Conservation (phyloP, 2,113 vertebrate species). For the Ctenomys sociabilis region DNA sequence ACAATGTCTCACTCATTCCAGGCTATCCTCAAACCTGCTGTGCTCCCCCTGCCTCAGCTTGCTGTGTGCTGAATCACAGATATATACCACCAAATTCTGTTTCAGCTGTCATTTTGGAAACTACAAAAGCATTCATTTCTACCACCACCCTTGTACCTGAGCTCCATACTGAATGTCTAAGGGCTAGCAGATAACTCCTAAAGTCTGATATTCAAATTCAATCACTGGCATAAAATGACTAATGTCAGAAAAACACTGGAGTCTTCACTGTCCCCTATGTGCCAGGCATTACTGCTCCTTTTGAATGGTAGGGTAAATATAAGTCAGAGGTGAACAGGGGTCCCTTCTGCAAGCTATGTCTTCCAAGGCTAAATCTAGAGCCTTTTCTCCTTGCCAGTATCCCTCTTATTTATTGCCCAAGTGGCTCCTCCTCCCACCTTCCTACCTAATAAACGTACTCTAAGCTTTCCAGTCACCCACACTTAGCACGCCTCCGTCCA, state of each 20-base stretch:
- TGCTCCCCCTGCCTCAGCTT: background rate
- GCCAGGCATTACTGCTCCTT: background rate
- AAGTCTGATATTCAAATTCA: background rate
- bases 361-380: background rate
- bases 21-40: background rate
- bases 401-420: background rate
- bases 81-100: background rate
- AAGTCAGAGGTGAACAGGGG: background rate
- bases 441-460: background rate
- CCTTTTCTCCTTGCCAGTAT: background rate
- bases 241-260: background rate
- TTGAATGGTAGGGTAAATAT: background rate
- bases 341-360: background rate
- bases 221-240: background rate
- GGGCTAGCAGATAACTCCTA: background rate
- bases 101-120: constrained; percentile 23
- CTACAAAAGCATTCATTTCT: background rate
- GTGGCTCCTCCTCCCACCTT: background rate
- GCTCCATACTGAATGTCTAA: background rate
- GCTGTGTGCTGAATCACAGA: background rate
- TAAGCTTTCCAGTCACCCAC: background rate
- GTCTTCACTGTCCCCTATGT: background rate
- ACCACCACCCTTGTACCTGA: background rate
- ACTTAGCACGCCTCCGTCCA: background rate
- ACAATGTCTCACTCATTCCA: background rate